These are phyloP conservation scores for Synergus itoensis DNA, from an alignment of 2,888 invertebrate genomes.

Conservation along the genomic window DNA sequence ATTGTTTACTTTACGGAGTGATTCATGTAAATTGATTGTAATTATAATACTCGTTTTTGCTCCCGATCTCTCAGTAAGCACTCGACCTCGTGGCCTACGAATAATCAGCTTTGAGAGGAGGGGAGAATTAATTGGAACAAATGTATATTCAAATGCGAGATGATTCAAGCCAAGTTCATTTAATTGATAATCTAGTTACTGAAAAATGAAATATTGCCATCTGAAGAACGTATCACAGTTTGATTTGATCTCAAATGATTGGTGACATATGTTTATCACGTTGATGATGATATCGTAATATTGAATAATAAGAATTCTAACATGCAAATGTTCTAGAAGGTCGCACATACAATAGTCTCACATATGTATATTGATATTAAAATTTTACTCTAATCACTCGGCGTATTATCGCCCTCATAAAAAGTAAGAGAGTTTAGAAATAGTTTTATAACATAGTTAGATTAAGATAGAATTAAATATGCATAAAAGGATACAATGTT, in stretches of 20 bases:
- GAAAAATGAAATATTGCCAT: neutral
- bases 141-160: neutral
- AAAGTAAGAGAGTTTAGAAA: too few relatives aligned
- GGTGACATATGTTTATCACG: neutral
- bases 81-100: neutral
- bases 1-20: slow-evolving; percentile 49
- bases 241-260: neutral
- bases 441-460: too few relatives aligned
- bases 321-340: neutral
- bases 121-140: neutral
- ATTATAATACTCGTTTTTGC: slow-evolving; percentile 45
- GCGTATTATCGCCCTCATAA: neutral
- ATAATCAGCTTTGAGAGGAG: neutral
- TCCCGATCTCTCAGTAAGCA: neutral
- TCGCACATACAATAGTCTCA: neutral
- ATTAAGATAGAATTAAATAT: neutral
- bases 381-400: neutral
- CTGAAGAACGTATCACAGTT: neutral
- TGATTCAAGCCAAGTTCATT: neutral
- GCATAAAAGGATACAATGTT: neutral
- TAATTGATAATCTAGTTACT: neutral
- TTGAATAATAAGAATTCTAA: neutral
- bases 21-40: slow-evolving; percentile 56
- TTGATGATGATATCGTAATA: neutral
- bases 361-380: neutral